phyloP scores from a whole-genome alignment of 2,888 invertebrate species.

The Therioaphis trifolii region DNA sequence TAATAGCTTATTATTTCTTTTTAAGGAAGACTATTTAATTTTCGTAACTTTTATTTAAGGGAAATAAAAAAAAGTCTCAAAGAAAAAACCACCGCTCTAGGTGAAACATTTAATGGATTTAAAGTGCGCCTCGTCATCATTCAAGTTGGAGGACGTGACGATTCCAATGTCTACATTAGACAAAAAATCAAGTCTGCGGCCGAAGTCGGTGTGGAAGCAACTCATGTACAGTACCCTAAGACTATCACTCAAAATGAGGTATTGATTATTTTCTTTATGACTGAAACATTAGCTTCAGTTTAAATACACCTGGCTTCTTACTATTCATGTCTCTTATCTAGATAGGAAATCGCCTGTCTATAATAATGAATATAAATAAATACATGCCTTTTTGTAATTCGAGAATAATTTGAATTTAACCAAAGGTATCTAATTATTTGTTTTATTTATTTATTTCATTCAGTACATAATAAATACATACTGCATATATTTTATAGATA shows the following conservation, averaged over 20 bases:
- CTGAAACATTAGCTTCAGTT: no score
- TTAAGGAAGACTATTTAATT: not conserved
- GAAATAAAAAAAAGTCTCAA: slow-evolving; percentile 10
- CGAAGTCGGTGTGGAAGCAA: slow-evolving; percentile 87
- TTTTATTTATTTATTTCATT: no score
- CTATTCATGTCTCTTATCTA: no score
- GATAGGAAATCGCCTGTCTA: no score
- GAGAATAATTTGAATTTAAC: no score
- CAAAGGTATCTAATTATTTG: no score
- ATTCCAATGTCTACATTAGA: slow-evolving; percentile 97
- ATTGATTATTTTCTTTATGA: slow-evolving; percentile 63
- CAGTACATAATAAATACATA: no score
- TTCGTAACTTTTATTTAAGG: not conserved
- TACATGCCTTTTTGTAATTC: no score
- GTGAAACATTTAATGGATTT: slow-evolving; percentile 69
- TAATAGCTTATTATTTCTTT: not conserved
- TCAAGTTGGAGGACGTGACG: slow-evolving; percentile 95
- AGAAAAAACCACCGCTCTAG: slow-evolving; percentile 4
- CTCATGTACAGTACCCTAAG: slow-evolving; percentile 82
- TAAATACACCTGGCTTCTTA: no score
- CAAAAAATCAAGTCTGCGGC: slow-evolving; percentile 94
- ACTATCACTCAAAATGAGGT: slow-evolving; percentile 85
- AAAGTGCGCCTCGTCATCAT: slow-evolving; percentile 88
- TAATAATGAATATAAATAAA: no score
- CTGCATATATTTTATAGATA: no score